Percentiles rank a stretch among this genome's conserved stretches.
phyloP scores from a whole-genome alignment of 2,888 invertebrate genomes.

The Sinopyrophorus schimmeli region DNA sequence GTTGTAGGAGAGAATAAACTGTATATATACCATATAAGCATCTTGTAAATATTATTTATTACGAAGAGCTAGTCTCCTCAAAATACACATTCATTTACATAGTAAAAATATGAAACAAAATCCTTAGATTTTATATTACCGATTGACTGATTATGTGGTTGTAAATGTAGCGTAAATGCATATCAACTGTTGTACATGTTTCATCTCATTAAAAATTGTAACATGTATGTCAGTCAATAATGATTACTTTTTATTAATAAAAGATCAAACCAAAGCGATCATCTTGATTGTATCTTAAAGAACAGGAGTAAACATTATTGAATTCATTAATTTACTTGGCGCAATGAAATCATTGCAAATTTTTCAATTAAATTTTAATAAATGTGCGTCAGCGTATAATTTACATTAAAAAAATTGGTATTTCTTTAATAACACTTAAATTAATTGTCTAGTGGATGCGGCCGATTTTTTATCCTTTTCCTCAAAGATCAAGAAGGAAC shows the following conservation, averaged over 20 bases:
- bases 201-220: slow-evolving; percentile 49
- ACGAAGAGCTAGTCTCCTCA: slow-evolving; percentile 44
- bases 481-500: no score
- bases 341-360: no score
- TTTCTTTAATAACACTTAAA: no score
- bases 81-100: slow-evolving; percentile 35
- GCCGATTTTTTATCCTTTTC: no score
- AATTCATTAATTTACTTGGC: no score
- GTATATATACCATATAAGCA: slow-evolving; percentile 37
- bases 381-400: no score
- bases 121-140: slow-evolving; percentile 44
- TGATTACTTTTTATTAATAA: slow-evolving; percentile 24
- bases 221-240: slow-evolving; percentile 53
- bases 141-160: slow-evolving; percentile 43
- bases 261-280: no score
- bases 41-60: slow-evolving; percentile 43
- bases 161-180: slow-evolving; percentile 45
- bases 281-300: no score
- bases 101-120: slow-evolving; percentile 28
- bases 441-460: no score
- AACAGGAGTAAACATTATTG: no score
- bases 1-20: slow-evolving; percentile 41
- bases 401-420: no score
- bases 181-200: slow-evolving; percentile 53
- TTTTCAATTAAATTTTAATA: no score